phyloP scores from a whole-genome alignment of 2,797 vertebrate genomes.

The Heterohyrax brucei region DNA sequence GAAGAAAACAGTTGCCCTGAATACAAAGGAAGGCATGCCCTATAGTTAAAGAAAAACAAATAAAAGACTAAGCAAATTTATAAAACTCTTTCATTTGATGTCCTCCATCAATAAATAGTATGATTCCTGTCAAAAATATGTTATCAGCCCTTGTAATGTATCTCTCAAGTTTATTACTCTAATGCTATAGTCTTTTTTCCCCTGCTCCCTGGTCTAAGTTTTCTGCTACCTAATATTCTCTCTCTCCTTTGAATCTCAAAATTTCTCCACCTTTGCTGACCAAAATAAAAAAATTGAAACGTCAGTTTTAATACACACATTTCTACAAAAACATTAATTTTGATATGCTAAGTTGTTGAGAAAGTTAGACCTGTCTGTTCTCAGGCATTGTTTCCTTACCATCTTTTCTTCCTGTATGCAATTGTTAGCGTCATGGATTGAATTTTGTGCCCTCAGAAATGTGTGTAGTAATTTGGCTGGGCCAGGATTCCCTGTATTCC shows the following conservation, averaged over 20 bases:
- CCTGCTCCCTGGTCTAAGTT: background rate
- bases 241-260: background rate
- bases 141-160: background rate
- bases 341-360: background rate
- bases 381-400: background rate
- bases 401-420: background rate
- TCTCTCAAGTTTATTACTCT: background rate
- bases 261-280: background rate
- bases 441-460: no score
- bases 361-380: background rate
- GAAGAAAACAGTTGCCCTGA: background rate
- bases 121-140: background rate
- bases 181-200: background rate
- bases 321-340: background rate
- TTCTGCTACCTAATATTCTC: background rate
- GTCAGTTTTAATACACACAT: background rate
- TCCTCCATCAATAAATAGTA: background rate
- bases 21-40: background rate
- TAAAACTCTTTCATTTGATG: background rate
- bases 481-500: no score
- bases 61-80: background rate
- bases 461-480: no score
- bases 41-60: background rate
- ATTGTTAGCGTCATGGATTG: background rate
- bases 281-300: constrained; percentile 26